Evolutionary conservation across 1,140 invertebrate genomes (phyloP), one percentile per base, ranked within the genome.

Genomic region (Idris sp.): DNA sequence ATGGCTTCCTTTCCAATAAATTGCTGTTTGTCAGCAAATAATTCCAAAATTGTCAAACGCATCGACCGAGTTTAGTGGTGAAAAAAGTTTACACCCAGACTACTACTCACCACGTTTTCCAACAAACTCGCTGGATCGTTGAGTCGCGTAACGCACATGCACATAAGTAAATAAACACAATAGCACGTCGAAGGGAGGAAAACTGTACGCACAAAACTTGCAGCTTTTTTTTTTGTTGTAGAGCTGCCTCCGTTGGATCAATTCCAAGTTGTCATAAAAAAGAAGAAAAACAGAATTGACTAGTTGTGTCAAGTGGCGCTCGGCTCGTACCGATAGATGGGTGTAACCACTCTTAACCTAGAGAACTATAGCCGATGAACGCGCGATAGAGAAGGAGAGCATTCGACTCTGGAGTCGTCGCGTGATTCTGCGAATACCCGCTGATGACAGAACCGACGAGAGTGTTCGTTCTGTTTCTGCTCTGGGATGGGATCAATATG

Each of bases 401-500:
- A 80, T 64, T 80, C 81, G 73, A 44, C 58, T 46, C 28, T 25
- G 43, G 36, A 65, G 44, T 46, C 54, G 79, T 68, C 65, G 73
- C 78, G 81, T 83, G 83, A 84, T 83, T 83, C 83, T 82, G 81
- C 78, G 83, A 84, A 82, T 85, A 80, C 71, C 19, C 53, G 62
- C 49, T 62, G 53, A 61, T 67, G 67, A 75, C 62, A 69, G 64
- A 68, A 48, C 61, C 75, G 72, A 75, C 73, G 74, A 67, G 62
- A 67, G 64, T 76, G 73, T 78, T 72, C 76, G 73, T 75, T 76
- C 46, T 61, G 67, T 75, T 75, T 74, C 64, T 74, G 38, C 68
- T 72, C 79, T 80, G 81, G 85, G 84, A 81, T 86, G 84, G 83
- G 86, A 88, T 88, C 86, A 87, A 88, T 88, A 88, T 87, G 84